A percentile compares a stretch with the other conserved stretches of the same genome.
Evolutionary conservation across 1,140 invertebrate species (phyloP).

Genomic region (Leguminivora glycinivorella): DNA sequence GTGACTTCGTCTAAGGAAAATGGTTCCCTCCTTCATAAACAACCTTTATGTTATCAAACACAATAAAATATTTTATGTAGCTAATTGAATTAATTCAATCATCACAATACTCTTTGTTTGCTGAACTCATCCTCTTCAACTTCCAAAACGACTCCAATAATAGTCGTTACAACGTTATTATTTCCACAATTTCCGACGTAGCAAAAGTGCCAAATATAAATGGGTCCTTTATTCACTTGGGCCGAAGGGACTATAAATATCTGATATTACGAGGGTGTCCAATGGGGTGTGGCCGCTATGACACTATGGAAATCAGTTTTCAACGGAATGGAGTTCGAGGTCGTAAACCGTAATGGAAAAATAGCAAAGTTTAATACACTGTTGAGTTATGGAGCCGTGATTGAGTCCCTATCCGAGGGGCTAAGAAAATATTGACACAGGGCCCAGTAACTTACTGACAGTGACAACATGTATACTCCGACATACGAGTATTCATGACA

Average conservation of each 20-base stretch:
- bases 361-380: slow-evolving; percentile 21
- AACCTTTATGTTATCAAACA: slow-evolving; percentile 10
- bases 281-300: slow-evolving; percentile 26
- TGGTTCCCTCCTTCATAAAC: neutral
- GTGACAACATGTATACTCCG: neutral
- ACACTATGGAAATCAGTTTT: slow-evolving; percentile 29
- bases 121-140: neutral
- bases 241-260: slow-evolving; percentile 29
- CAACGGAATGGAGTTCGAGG: slow-evolving; percentile 10
- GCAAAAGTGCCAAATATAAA: slow-evolving; percentile 15
- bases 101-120: slow-evolving; percentile 11
- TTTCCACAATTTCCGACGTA: slow-evolving; percentile 16
- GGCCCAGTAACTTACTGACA: neutral
- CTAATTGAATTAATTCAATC: slow-evolving; percentile 15
- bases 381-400: slow-evolving; percentile 15
- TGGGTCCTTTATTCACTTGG: slow-evolving; percentile 28
- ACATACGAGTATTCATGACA: neutral
- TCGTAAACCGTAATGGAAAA: slow-evolving; percentile 26
- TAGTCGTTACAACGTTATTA: slow-evolving; percentile 7
- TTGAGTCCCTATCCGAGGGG: slow-evolving; percentile 5
- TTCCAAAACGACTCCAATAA: neutral
- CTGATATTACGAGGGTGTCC: slow-evolving; percentile 22
- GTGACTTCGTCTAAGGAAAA: neutral
- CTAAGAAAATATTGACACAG: slow-evolving; percentile 1
- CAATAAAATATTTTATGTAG: slow-evolving; percentile 24